Base-by-base conservation (phyloP, 2,888 invertebrate species). In the Caprella mutica region DNA sequence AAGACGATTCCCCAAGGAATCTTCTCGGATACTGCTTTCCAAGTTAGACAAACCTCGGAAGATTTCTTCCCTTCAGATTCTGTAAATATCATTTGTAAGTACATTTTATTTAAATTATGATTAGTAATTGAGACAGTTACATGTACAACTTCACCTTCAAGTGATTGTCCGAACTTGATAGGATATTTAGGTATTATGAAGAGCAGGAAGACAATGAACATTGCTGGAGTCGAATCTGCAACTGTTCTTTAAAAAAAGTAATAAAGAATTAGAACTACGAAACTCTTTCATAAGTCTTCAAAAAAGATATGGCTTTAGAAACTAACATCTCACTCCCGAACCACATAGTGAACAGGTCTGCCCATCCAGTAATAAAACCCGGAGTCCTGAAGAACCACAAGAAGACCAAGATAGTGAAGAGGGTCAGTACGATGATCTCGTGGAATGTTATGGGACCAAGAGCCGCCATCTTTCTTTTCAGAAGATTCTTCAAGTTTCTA, bases 371-470 rank as follows among this genome's bases (percentile, higher is more conserved):
- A 68, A 90, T 83, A 71, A 92, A 87, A 62, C 88, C 86, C 0
- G 93, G 93, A 61, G 83, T 83, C 48, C 92, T 80, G 72, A 91
- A 86, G 72, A 93, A 86, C 84, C 92, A 94, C 68, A 93, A 77
- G 53, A 85, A 69, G 14, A 93, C 84, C 6, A 91, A 82, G 9
- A 84, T 66, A 26, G 85, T 71, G 72, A 94, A 94, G 52, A 68
- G 55, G 1, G 52, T 24, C 6, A 66, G 43, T 0, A 87, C 84
- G 52, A 78, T 76, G 71, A 60, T 63, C 72, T 90, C 88, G 66
- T 88, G 86, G 75, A 84, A 84, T 14, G 80, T 80, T 71, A 86
- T 80, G 1, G 83, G 83, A 35, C 91, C 91, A 48, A 91, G 77
- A 66, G 83, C 84, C 61, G 78, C 77, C 74, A 89, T 85, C 69